phyloP scores from a whole-genome alignment of 2,797 vertebrate genomes.

The Thunnus albacares region DNA sequence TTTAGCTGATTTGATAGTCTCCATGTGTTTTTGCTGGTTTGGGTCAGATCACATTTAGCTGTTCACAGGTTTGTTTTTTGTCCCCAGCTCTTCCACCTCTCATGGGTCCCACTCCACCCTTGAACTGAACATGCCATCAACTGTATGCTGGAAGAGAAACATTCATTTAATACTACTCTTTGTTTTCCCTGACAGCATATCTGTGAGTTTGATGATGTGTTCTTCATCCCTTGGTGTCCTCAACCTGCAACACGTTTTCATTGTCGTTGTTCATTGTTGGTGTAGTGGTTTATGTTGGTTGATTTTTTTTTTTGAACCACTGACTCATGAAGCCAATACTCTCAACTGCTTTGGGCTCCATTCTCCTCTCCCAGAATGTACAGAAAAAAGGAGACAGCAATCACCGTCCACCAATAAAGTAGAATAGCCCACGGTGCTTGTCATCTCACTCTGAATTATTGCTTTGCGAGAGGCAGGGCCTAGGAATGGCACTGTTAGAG shows the following conservation, averaged over 20 bases:
- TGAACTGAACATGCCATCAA: no score
- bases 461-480: no score
- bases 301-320: background rate
- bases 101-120: no score
- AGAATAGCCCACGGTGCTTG: background rate
- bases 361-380: slow-evolving; percentile 4
- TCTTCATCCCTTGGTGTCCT: background rate
- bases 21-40: no score
- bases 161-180: no score
- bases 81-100: no score
- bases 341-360: background rate
- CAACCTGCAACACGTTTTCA: background rate
- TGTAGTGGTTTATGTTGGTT: background rate
- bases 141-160: background rate
- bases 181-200: background rate
- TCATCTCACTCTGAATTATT: slow-evolving; percentile 19
- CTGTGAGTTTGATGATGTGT: background rate
- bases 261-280: background rate
- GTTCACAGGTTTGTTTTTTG: no score
- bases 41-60: no score
- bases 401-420: slow-evolving; percentile 25
- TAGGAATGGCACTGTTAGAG: no score
- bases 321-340: background rate
- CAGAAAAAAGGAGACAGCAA: slow-evolving; percentile 3
- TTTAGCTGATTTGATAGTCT: no score